Evolutionary conservation across 2,797 vertebrate species (phyloP).

Genomic region (Gila robusta): DNA sequence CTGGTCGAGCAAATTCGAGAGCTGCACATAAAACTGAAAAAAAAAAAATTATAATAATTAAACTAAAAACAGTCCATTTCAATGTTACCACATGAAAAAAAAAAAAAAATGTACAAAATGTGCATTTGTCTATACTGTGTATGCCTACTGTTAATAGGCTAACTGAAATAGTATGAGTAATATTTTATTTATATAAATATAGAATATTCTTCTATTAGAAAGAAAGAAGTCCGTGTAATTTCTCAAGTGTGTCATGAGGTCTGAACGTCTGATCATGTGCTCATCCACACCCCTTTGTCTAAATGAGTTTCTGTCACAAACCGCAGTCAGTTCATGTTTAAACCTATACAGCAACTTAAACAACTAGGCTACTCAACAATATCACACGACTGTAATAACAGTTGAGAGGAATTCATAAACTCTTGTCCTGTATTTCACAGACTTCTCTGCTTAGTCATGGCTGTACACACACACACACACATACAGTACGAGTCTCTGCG

Average conservation of each 20-base stretch:
- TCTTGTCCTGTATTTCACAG: slow-evolving; percentile 32
- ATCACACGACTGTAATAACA: slow-evolving; percentile 12
- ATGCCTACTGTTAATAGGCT: not conserved
- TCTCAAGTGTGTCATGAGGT: not conserved
- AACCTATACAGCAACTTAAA: not conserved
- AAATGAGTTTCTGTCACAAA: not conserved
- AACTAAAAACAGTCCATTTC: not conserved
- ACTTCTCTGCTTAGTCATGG: slow-evolving; percentile 77
- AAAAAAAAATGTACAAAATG: no score
- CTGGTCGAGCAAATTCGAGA: no score
- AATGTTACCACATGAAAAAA: no score
- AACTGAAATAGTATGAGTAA: not conserved
- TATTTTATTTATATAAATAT: not conserved
- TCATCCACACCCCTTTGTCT: slow-evolving; percentile 15
- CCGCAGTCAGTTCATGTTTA: not conserved
- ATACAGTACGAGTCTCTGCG: slow-evolving; percentile 24
- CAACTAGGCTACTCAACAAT: not conserved
- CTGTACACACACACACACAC: no score
- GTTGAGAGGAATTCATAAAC: not conserved
- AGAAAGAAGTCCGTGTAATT: not conserved
- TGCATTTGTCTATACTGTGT: not conserved
- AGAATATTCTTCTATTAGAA: not conserved
- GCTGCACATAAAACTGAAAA: not conserved
- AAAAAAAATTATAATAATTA: no score
- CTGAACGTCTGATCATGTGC: slow-evolving; percentile 3